Percentiles rank a stretch among this genome's conserved stretches.
Conservation (phyloP, 2,113 vertebrate species). For the Pygoscelis adeliae region DNA sequence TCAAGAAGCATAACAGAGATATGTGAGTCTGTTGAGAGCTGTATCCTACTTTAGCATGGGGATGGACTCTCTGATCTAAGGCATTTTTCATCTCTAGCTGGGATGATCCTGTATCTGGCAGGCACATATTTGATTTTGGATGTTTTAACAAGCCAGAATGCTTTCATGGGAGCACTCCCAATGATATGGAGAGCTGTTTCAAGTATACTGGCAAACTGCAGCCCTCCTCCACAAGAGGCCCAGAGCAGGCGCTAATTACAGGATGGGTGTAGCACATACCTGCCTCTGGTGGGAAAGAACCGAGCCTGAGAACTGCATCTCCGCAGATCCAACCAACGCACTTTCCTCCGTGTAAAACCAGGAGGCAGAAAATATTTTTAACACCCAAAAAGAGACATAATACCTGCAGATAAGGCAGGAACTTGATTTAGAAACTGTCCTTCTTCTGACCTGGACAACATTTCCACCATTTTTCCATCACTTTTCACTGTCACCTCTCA, state of each 20-base stretch:
- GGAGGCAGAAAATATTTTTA: neutral
- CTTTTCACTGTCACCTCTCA: neutral
- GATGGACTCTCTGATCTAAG: neutral
- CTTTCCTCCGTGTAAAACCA: neutral
- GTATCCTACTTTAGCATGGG: neutral
- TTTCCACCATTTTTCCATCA: neutral
- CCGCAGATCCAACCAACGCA: fast-evolving
- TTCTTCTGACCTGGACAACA: neutral
- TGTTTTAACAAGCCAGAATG: neutral
- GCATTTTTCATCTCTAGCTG: constrained; percentile 1
- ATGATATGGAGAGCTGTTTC: neutral
- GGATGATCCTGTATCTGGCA: neutral
- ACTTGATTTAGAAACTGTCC: neutral
- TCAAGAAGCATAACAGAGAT: neutral
- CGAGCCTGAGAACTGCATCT: neutral
- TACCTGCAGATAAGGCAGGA: neutral
- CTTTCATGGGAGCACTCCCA: constrained; percentile 16
- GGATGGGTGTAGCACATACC: constrained; percentile 48
- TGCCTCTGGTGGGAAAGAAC: constrained; percentile 23
- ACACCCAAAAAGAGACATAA: neutral
- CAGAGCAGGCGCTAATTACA: constrained; percentile 5
- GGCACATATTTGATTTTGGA: constrained; percentile 7
- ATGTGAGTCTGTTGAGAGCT: neutral
- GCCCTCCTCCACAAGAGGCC: constrained; percentile 33
- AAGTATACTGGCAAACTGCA: neutral